Conservation (phyloP, 2,888 invertebrate genomes). For the Heliconius aoede region DNA sequence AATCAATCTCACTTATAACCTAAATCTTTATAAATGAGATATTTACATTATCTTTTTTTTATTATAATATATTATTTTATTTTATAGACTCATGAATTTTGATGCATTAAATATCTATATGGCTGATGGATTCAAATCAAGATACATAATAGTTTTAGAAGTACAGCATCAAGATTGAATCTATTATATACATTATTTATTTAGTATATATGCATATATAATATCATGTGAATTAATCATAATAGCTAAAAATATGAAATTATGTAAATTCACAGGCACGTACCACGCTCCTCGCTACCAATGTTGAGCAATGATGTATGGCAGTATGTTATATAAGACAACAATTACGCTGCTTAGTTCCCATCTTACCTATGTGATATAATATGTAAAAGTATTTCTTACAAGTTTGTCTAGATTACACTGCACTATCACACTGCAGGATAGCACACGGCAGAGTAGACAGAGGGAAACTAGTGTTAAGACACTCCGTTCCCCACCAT, state of each 20-base stretch:
- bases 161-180: too few species aligned
- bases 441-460: too few species aligned
- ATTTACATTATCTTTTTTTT: too few species aligned
- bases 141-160: neutral
- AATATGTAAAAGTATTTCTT: neutral
- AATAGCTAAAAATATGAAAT: constrained; percentile 7
- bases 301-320: constrained; percentile 22
- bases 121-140: too few species aligned
- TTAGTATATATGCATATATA: too few species aligned
- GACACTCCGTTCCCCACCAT: too few species aligned
- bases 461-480: too few species aligned
- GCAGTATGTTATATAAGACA: constrained; percentile 14
- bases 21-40: constrained; percentile 28
- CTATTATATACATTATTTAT: too few species aligned
- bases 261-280: constrained; percentile 2
- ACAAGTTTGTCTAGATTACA: neutral
- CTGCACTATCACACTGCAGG: too few species aligned
- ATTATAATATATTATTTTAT: too few species aligned
- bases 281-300: constrained; percentile 2
- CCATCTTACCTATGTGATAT: neutral
- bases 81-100: too few species aligned
- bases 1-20: constrained; percentile 33
- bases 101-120: too few species aligned
- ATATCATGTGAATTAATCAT: neutral
- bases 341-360: neutral